phyloP scores from a whole-genome alignment of 2,797 vertebrate genomes.

The Okamejei kenojei region DNA sequence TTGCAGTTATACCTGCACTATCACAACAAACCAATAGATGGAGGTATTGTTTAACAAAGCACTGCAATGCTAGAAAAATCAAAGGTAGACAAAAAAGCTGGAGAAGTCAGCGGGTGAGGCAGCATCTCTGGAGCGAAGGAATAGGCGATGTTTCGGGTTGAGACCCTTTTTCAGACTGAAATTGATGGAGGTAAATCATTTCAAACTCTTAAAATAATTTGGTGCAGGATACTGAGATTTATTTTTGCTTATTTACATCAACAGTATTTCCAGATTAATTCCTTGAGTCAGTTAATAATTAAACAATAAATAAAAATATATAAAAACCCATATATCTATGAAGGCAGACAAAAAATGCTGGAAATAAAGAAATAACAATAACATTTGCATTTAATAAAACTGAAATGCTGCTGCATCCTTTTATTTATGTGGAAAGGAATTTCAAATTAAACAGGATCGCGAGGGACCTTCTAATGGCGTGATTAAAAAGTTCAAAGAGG shows the following conservation, averaged over 20 bases:
- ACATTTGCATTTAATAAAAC: not conserved
- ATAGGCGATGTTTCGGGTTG: too few relatives aligned
- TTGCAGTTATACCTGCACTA: not conserved
- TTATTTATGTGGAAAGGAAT: not conserved
- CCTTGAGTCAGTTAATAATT: not conserved
- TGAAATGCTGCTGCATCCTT: not conserved
- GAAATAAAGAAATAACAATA: not conserved
- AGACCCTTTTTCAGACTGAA: too few relatives aligned
- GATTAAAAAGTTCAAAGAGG: not conserved
- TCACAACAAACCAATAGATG: not conserved
- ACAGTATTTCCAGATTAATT: not conserved
- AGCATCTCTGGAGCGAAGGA: too few relatives aligned
- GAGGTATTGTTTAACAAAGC: too few relatives aligned
- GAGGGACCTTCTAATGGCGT: not conserved
- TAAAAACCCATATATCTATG: not conserved
- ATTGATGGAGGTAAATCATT: not conserved
- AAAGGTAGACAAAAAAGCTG: too few relatives aligned
- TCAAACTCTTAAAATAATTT: not conserved
- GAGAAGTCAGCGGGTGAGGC: too few relatives aligned
- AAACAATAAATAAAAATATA: not conserved
- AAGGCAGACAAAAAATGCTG: too few relatives aligned
- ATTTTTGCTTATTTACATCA: not conserved
- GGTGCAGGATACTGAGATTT: not conserved
- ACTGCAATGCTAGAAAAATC: too few relatives aligned
- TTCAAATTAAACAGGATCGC: not conserved